Base-by-base conservation (phyloP, 1,140 invertebrate genomes). In the Eufriesea mexicana region DNA sequence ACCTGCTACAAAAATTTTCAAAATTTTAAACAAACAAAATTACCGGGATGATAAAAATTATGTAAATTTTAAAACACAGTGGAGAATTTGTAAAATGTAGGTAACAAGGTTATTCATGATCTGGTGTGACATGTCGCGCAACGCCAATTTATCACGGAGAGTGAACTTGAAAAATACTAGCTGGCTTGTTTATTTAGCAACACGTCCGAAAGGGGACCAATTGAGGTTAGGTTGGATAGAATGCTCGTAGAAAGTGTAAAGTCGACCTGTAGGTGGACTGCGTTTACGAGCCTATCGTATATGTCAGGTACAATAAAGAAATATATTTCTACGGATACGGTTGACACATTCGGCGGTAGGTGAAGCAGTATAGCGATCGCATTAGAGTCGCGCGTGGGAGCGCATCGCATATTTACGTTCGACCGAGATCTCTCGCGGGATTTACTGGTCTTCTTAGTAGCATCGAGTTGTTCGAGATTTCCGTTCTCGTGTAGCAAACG, bases 321-420 rank as follows among this genome's bases (percentile, higher is more conserved):
- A 82, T 77, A 49, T 78, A 78, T 78, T 78, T 71, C 55, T 70
- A 54, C 47, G 45, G 64, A 35, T 28, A 83, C 23, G 49, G 42
- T 51, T 45, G 79, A 67, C 79, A 68, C 74, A 42, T 78, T 78
- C 74, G 74, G 66, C 47, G 66, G 57, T 78, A 83, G 74, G 74
- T 78, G 66, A 83, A 83, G 47, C 73, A 66, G 54, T 77, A 62
- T 25, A 70, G 64, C 51, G 51, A 70, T 70, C 80, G 66, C 80
- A 61, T 83, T 83, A 83, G 80, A 83, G 62, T 23, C 51, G 54
- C 61, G 77, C 83, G 83, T 81, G 79, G 77, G 83, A 81, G 79
- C 61, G 76, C 76, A 59, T 79, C 75, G 45, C 35, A 62, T 72
- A 85, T 75, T 75, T 83, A 85, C 51, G 67, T 55, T 76, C 59